Percentiles rank a stretch among this genome's conserved stretches.
Evolutionary conservation across 1,140 invertebrate species (phyloP).

Genomic region (Drosophila subpulchrella): DNA sequence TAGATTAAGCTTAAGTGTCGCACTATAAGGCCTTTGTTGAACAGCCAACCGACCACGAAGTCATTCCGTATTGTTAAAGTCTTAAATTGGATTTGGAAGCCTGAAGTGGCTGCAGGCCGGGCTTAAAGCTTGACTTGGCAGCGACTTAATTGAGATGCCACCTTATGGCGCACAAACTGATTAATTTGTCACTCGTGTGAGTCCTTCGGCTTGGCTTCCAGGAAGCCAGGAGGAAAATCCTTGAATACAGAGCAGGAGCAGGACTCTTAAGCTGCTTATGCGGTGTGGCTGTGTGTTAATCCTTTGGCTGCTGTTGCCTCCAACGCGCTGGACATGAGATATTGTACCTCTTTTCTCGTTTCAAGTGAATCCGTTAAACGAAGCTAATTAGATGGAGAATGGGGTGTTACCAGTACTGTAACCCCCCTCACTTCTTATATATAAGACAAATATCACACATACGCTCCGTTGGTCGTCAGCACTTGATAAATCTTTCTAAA

Average conservation of each 20-base stretch:
- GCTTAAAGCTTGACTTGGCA: slow-evolving; percentile 7
- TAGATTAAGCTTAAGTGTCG: background rate
- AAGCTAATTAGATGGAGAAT: slow-evolving; percentile 30
- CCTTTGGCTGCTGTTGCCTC: slow-evolving; percentile 18
- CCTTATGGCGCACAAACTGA: slow-evolving; percentile 9
- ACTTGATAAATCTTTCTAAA: slow-evolving; percentile 31
- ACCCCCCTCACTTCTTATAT: background rate
- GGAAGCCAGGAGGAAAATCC: background rate
- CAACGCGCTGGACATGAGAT: slow-evolving; percentile 27
- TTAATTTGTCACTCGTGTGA: slow-evolving; percentile 38
- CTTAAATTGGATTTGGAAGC: slow-evolving; percentile 16
- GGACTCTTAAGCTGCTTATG: slow-evolving; percentile 39
- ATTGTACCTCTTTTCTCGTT: background rate
- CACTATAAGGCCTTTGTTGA: background rate
- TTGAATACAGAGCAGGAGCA: background rate
- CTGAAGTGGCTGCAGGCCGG: slow-evolving; percentile 2
- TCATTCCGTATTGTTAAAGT: slow-evolving; percentile 5
- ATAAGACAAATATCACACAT: slow-evolving; percentile 44
- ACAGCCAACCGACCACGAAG: background rate
- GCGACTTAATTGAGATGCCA: slow-evolving; percentile 36
- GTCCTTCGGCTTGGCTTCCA: slow-evolving; percentile 8
- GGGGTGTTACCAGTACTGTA: background rate
- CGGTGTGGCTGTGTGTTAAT: slow-evolving; percentile 37
- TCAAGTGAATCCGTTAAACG: slow-evolving; percentile 12
- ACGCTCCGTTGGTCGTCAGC: slow-evolving; percentile 28